A percentile compares a stretch with the other conserved stretches of the same genome.
Conservation (phyloP, 2,888 invertebrate species). For the Drosophila planitibia region DNA sequence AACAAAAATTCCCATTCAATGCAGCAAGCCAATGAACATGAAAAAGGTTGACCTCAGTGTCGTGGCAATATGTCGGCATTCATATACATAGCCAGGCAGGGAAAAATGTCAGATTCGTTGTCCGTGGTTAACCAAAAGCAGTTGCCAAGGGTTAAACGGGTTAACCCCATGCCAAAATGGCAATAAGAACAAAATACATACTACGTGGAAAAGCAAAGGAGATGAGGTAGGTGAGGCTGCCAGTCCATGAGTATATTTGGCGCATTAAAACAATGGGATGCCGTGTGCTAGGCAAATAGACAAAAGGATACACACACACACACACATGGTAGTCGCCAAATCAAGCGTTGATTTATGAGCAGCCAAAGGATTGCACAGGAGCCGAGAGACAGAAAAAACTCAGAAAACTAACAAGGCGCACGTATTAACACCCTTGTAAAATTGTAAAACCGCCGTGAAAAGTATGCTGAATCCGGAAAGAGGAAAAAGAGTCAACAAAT, state of each 20-base stretch:
- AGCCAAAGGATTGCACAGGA: conserved; percentile 61
- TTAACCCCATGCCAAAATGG: conserved; percentile 68
- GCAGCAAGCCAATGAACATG: conserved; percentile 66
- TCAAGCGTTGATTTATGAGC: conserved; percentile 78
- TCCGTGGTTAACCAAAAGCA: conserved; percentile 74
- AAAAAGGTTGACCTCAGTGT: conserved; percentile 78
- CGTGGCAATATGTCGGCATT: conserved; percentile 66
- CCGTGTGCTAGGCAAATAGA: conserved; percentile 76
- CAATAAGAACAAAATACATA: conserved; percentile 35
- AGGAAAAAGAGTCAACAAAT: conserved; percentile 60
- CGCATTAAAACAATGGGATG: conserved; percentile 76
- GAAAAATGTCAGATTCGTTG: conserved; percentile 65
- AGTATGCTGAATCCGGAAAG: conserved; percentile 28
- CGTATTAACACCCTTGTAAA: conserved; percentile 79
- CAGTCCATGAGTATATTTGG: conserved; percentile 70
- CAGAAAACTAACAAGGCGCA: conserved; percentile 70
- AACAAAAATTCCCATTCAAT: conserved; percentile 27
- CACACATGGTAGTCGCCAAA: conserved; percentile 72
- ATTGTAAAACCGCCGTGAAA: conserved; percentile 76
- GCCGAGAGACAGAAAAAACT: conserved; percentile 38
- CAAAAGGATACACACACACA: conserved; percentile 56
- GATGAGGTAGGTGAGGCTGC: conserved; percentile 48
- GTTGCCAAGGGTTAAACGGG: conserved; percentile 75
- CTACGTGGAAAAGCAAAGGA: conserved; percentile 5
- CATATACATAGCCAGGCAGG: conserved; percentile 23